Conservation (phyloP, 2,888 invertebrate species). For the Pedicia rivosa region DNA sequence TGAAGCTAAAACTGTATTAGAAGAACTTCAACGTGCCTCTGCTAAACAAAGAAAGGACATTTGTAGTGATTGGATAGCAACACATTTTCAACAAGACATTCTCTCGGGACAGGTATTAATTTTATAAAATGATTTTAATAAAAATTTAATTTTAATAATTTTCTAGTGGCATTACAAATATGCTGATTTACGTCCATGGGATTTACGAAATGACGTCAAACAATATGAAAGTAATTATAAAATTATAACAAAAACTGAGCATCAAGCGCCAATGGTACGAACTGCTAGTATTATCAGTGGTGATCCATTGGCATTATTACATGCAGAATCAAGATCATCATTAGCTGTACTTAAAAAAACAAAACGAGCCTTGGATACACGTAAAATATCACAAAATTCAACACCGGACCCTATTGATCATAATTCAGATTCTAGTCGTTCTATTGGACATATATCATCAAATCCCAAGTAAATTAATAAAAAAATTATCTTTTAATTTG, state of each 20-base stretch:
- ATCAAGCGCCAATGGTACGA: slow-evolving; percentile 56
- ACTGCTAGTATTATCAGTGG: slow-evolving; percentile 54
- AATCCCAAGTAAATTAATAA: slow-evolving; percentile 7
- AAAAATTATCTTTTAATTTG: background rate
- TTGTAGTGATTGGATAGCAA: slow-evolving; percentile 53
- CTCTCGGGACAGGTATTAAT: slow-evolving; percentile 22
- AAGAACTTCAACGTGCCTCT: slow-evolving; percentile 66
- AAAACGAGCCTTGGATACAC: slow-evolving; percentile 33
- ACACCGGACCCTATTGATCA: slow-evolving; percentile 34
- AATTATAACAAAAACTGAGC: slow-evolving; percentile 60
- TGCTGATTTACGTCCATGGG: slow-evolving; percentile 77
- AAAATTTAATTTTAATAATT: background rate
- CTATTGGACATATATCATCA: slow-evolving; percentile 19
- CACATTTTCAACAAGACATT: slow-evolving; percentile 51
- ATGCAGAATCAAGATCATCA: slow-evolving; percentile 36
- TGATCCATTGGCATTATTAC: slow-evolving; percentile 35
- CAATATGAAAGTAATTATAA: slow-evolving; percentile 75
- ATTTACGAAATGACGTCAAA: slow-evolving; percentile 64
- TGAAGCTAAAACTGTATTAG: slow-evolving; percentile 76
- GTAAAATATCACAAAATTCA: slow-evolving; percentile 30
- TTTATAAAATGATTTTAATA: background rate
- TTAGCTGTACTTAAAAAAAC: slow-evolving; percentile 33
- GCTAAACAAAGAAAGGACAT: slow-evolving; percentile 51
- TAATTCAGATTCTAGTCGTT: slow-evolving; percentile 37
- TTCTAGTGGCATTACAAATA: slow-evolving; percentile 54